These are phyloP conservation scores for Etheostoma perlongum DNA, from an alignment of 2,797 vertebrate species.

Conservation along the genomic window DNA sequence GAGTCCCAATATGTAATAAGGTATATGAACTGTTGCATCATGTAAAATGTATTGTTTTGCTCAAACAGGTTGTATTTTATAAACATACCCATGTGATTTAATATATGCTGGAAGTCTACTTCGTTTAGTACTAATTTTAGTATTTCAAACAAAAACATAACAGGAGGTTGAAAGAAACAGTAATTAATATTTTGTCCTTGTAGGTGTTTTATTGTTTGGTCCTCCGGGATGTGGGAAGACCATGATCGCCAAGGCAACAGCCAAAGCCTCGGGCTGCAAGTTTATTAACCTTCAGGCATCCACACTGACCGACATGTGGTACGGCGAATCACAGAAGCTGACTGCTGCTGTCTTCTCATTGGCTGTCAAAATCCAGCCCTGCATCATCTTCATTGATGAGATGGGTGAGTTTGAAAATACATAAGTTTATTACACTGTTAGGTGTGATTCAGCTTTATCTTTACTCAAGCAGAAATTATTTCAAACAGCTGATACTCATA, in stretches of 20 bases:
- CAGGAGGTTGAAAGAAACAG: neutral
- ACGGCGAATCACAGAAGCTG: slow-evolving; percentile 89
- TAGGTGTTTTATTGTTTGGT: slow-evolving; percentile 87
- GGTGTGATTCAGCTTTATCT: slow-evolving; percentile 4
- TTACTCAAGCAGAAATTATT: neutral
- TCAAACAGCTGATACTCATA: neutral
- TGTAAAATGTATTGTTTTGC: neutral
- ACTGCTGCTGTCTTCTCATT: slow-evolving; percentile 88
- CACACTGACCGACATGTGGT: slow-evolving; percentile 88
- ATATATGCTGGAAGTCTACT: too few relatives aligned
- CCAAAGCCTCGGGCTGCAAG: slow-evolving; percentile 86
- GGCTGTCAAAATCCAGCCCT: slow-evolving; percentile 88
- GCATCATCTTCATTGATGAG: slow-evolving; percentile 90
- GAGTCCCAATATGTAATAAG: neutral
- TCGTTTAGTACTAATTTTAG: neutral
- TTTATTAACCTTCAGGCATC: slow-evolving; percentile 90
- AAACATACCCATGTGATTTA: neutral
- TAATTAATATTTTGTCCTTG: slow-evolving; percentile 7
- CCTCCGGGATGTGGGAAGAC: slow-evolving; percentile 90
- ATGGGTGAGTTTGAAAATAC: slow-evolving; percentile 79
- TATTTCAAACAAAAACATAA: neutral
- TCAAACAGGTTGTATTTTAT: neutral
- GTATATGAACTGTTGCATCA: neutral
- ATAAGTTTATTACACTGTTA: neutral
- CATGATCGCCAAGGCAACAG: slow-evolving; percentile 89